Evolutionary conservation across 2,888 invertebrate genomes (phyloP).

Genomic region (Molanna angustata): DNA sequence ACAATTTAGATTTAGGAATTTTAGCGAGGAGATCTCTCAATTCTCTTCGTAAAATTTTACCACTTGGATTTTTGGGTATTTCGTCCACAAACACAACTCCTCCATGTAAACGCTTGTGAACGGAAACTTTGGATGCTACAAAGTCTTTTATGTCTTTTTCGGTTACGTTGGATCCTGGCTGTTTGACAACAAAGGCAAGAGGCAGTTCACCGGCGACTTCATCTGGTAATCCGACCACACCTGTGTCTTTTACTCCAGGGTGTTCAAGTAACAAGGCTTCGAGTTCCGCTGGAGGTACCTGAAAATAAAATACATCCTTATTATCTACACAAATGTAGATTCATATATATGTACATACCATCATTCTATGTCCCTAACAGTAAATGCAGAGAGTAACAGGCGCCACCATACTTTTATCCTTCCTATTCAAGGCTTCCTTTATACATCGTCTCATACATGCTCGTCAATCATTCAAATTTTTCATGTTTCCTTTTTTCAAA

Average conservation of each 20-base stretch:
- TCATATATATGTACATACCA: neutral
- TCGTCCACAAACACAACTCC: conserved; percentile 64
- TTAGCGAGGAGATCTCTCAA: conserved; percentile 48
- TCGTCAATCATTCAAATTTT: too few relatives aligned
- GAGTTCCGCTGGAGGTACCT: conserved; percentile 83
- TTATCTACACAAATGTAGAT: neutral
- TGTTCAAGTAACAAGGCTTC: conserved; percentile 75
- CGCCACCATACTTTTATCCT: too few relatives aligned
- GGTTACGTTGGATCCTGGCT: conserved; percentile 49
- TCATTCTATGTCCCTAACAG: too few relatives aligned
- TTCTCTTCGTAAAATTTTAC: conserved; percentile 64
- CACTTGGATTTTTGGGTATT: conserved; percentile 67
- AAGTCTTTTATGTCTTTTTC: conserved; percentile 57
- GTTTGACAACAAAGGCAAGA: conserved; percentile 69
- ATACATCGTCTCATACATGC: too few relatives aligned
- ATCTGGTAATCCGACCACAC: conserved; percentile 76
- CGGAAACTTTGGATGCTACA: conserved; percentile 47
- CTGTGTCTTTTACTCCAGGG: conserved; percentile 70
- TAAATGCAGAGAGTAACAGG: too few relatives aligned
- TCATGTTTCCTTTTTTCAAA: too few relatives aligned
- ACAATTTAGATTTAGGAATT: neutral
- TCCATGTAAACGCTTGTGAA: conserved; percentile 62
- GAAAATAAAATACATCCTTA: conserved; percentile 3
- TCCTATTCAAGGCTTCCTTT: too few relatives aligned
- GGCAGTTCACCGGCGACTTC: conserved; percentile 73